Evolutionary conservation across 2,888 invertebrate species (phyloP).

Genomic region (Morinoia aosen): DNA sequence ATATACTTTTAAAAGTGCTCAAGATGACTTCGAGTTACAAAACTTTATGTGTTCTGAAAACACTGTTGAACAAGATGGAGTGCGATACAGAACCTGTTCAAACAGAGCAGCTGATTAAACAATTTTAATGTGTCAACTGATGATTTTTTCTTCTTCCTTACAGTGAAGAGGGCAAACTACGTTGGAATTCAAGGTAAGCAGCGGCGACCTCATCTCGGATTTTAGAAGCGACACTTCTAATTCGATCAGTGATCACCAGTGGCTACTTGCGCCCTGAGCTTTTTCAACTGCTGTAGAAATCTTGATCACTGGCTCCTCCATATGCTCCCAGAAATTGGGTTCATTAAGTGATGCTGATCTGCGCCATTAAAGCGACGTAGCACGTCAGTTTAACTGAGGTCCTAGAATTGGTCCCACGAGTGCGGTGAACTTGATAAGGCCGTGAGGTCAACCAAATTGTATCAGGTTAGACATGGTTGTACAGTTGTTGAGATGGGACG

Average conservation of each 20-base stretch:
- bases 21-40: neutral
- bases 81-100: neutral
- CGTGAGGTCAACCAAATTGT: too few species aligned
- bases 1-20: neutral
- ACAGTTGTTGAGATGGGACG: too few species aligned
- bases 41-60: neutral
- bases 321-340: neutral
- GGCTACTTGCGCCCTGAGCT: neutral
- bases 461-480: too few species aligned
- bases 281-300: too few species aligned
- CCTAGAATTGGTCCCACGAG: neutral
- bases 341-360: neutral
- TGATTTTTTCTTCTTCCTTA: conserved; percentile 68
- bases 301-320: too few species aligned
- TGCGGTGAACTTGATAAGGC: too few species aligned
- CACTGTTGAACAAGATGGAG: neutral
- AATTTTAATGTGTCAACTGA: neutral
- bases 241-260: neutral
- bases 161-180: conserved; percentile 73
- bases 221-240: neutral
- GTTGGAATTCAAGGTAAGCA: conserved; percentile 71
- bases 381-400: neutral
- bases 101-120: too few species aligned
- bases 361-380: neutral
- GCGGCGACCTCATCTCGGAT: neutral